Evolutionary conservation across 1,140 invertebrate genomes (phyloP), one percentile per base, ranked within the genome.

Genomic region (Pseudobourletiella spinata): DNA sequence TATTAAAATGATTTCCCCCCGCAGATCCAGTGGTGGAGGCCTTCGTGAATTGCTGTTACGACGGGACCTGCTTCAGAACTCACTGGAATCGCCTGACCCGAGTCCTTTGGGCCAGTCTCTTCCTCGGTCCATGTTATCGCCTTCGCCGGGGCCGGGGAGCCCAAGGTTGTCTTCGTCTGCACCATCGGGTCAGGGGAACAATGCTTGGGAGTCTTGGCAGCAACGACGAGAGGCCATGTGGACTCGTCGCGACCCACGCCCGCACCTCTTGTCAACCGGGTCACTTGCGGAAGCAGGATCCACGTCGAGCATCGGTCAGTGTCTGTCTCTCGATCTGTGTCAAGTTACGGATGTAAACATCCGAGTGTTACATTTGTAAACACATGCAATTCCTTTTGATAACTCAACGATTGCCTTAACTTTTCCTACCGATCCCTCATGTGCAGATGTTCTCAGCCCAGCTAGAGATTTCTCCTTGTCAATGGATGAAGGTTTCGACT

Each of bases 251-350:
- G 89, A 93, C 73, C 88, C 89, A 16, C 79, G 89, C 42, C 87
- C 87, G 71, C 89, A 90, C 79, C 77, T 91, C 46, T 73, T 91
- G n/a, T 91, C 88, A 26, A 92, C 89, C 11, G 85, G 88, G 59
- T 91, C 88, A 32, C 74, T 91, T 62, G 86, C 84, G 14, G 89
- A 91, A 76, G 88, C 84, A 57, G 87, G 86, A 11, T 90, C 88
- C 28, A 86, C 86, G n/a, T 90, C 87, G n/a, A 91, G 88, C 25
- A 71, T 91, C 87, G 60, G 87, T 85, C 1, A 87, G 74, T 76
- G n/a, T n/a, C n/a, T n/a, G n/a, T n/a, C n/a, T n/a, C n/a, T n/a
- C n/a, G n/a, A n/a, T n/a, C n/a, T n/a, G n/a, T n/a, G n/a, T n/a
- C n/a, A n/a, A n/a, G n/a, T n/a, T n/a, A n/a, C n/a, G n/a, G n/a